Evolutionary conservation across 2,797 vertebrate genomes (phyloP), one percentile per base, ranked within the genome.

Genomic region (Rhinophrynus dorsalis): DNA sequence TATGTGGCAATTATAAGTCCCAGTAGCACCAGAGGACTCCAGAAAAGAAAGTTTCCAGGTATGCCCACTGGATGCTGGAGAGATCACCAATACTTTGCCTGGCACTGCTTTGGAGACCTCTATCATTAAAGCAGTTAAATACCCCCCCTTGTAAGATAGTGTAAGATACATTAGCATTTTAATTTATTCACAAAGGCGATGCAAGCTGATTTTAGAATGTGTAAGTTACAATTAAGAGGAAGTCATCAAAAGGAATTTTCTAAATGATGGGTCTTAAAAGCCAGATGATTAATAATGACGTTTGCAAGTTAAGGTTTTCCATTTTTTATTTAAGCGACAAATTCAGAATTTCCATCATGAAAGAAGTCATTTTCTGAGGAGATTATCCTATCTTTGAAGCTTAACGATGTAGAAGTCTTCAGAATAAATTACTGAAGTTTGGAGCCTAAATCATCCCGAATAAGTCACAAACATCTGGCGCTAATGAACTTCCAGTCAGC

Each of bases 381-480:
- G 63, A 72, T 51, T 54, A 72, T 72, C 65, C 61, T 65, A 72
- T 52, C 69, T 51, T 72, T 65, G 52, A 51, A 72, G 54, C 61
- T 32, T 72, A 72, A 72, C 65, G 69, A 72, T 65, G 63, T 61
- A 40, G 52, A 47, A 65, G 69, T 58, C 69, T 32, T 60, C 51
- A 50, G 52, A 52, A 44, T 58, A 65, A 72, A 72, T 72, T 65
- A 65, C 54, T 56, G 11, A n/a, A 2, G 3, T 11, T 51, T 54
- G 12, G 37, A 15, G 61, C 48, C 54, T 72, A 59, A 72, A 72
- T 72, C 61, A 65, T 35, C 40, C 61, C 6, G 29, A 32, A 51
- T 51, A 72, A 72, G 61, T 72, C 69, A 51, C 26, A 24, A 72
- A 65, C 69, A 72, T 72, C 69, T 72, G 69, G 61, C 61, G 63